phyloP scores from a whole-genome alignment of 2,113 vertebrate genomes.

The Haemorhous mexicanus region DNA sequence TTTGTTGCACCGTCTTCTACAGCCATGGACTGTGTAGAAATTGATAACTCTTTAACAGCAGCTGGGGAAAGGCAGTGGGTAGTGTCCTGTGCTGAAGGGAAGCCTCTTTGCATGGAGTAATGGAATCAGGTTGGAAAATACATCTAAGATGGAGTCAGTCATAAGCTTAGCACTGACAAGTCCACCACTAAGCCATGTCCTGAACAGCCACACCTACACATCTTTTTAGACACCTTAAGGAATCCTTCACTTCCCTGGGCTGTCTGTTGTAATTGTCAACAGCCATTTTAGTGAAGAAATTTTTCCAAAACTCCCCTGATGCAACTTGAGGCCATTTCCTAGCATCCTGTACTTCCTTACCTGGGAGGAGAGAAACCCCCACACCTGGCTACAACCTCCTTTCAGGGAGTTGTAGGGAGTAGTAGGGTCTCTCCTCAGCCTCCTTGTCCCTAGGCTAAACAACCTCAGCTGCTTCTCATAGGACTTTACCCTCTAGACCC shows the following conservation, averaged over 20 bases:
- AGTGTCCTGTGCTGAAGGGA: neutral
- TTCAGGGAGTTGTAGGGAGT: neutral
- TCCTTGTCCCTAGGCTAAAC: neutral
- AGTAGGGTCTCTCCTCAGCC: neutral
- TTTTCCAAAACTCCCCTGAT: neutral
- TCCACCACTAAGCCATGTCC: neutral
- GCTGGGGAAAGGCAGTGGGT: neutral
- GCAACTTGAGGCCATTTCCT: neutral
- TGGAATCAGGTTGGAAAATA: neutral
- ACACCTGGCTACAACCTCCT: accelerated
- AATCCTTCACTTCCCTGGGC: neutral
- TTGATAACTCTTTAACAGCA: neutral
- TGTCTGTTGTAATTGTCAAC: neutral
- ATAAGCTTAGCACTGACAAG: neutral
- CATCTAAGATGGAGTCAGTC: neutral
- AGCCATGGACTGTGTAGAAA: neutral
- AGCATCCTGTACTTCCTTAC: accelerated
- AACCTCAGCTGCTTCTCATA: accelerated
- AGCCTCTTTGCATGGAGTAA: neutral
- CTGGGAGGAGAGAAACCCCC: neutral
- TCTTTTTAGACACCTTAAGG: neutral
- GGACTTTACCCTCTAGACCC: neutral
- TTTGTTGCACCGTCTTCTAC: neutral
- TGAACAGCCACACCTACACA: accelerated
- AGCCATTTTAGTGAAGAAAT: neutral